Percentiles rank a stretch among this genome's conserved stretches.
phyloP scores from a whole-genome alignment of 2,888 invertebrate genomes.

The Ophion ventricosus region DNA sequence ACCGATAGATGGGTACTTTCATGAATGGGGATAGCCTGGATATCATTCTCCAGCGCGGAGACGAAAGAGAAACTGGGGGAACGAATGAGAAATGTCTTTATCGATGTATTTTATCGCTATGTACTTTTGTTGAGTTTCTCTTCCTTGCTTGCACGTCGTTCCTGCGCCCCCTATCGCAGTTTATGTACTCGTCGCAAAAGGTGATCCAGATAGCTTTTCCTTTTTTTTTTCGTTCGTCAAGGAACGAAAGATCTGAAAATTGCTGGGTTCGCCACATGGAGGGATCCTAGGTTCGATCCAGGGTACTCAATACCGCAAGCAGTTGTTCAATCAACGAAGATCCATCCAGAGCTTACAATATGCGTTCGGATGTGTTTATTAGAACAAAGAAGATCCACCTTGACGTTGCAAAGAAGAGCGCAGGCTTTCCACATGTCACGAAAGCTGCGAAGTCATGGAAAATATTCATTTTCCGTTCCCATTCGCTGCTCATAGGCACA shows the following conservation, averaged over 20 bases:
- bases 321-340: neutral
- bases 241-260: neutral
- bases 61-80: conserved; percentile 38
- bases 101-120: conserved; percentile 65
- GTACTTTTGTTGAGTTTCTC: conserved; percentile 59
- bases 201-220: conserved; percentile 48
- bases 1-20: conserved; percentile 60
- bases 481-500: conserved; percentile 3
- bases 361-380: conserved; percentile 34
- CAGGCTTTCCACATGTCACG: conserved; percentile 58
- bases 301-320: neutral
- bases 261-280: conserved; percentile 17
- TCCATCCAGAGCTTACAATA: neutral
- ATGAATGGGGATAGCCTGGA: conserved; percentile 49
- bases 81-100: conserved; percentile 69
- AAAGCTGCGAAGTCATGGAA: conserved; percentile 8
- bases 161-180: conserved; percentile 13
- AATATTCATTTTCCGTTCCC: conserved; percentile 45
- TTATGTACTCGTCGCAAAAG: conserved; percentile 13
- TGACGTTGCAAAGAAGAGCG: conserved; percentile 5
- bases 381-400: conserved; percentile 29
- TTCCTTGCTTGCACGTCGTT: conserved; percentile 38
- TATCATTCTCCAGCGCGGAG: conserved; percentile 49
- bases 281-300: neutral
- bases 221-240: conserved; percentile 40